Conservation (phyloP, 2,888 invertebrate species). For the Andrena camellia region DNA sequence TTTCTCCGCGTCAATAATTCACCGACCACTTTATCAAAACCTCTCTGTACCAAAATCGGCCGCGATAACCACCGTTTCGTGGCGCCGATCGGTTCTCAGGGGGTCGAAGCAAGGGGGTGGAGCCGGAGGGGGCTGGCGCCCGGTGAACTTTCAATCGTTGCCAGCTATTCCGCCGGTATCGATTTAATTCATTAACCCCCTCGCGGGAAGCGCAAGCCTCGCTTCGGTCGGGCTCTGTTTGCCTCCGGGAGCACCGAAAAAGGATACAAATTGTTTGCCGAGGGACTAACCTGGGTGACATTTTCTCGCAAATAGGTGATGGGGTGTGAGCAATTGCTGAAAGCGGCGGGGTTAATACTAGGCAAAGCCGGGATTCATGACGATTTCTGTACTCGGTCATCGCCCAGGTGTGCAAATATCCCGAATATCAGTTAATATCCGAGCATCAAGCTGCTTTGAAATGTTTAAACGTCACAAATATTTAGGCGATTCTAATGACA, state of each 20-base stretch:
- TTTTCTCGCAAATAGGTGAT: too few species aligned
- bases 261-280: constrained; percentile 11
- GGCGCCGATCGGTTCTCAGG: constrained; percentile 16
- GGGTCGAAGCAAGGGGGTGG: background rate
- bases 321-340: too few species aligned
- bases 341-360: background rate
- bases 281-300: background rate
- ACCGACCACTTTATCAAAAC: constrained; percentile 55
- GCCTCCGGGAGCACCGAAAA: background rate
- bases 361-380: background rate
- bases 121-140: constrained; percentile 1
- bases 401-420: too few species aligned
- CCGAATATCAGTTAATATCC: background rate
- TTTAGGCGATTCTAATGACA: background rate
- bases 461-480: constrained; percentile 4
- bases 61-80: constrained; percentile 40
- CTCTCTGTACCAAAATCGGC: constrained; percentile 40
- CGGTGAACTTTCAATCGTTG: constrained; percentile 42
- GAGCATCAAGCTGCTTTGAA: background rate
- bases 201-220: constrained; percentile 34
- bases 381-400: background rate
- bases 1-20: constrained; percentile 45
- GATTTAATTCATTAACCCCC: constrained; percentile 62
- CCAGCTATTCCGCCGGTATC: constrained; percentile 22
- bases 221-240: background rate